phyloP scores from a whole-genome alignment of 2,888 invertebrate genomes.

The Phanerotoma sp. region DNA sequence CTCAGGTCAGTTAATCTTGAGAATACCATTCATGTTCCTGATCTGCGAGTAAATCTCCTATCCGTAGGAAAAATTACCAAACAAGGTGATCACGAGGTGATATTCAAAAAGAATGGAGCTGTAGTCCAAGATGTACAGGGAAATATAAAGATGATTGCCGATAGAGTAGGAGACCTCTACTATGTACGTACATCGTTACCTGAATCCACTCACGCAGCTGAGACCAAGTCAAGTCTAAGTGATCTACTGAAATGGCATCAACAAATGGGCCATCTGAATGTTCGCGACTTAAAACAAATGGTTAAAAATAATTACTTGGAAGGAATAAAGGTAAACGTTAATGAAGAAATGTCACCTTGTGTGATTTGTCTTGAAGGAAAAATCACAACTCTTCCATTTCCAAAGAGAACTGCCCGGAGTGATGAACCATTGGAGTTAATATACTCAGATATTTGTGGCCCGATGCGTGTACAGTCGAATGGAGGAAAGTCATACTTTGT shows the following conservation, averaged over 20 bases:
- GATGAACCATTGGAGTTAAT: too few species aligned
- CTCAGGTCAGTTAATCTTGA: not conserved
- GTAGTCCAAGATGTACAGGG: constrained; percentile 15
- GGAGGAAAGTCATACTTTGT: too few species aligned
- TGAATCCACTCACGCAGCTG: too few species aligned
- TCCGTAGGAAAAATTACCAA: constrained; percentile 34
- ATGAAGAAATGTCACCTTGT: constrained; percentile 28
- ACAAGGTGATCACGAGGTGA: constrained; percentile 24
- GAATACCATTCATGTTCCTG: constrained; percentile 11
- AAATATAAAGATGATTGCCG: constrained; percentile 13
- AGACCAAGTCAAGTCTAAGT: too few species aligned
- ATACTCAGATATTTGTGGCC: too few species aligned
- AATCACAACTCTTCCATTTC: too few species aligned
- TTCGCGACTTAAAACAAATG: constrained; percentile 7
- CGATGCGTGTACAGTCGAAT: too few species aligned
- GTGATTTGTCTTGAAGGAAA: constrained; percentile 17
- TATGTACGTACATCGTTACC: too few species aligned
- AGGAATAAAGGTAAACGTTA: not conserved
- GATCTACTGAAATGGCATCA: constrained; percentile 5
- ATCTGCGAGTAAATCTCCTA: constrained; percentile 30
- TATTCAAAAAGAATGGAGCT: constrained; percentile 25
- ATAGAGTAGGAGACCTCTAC: constrained; percentile 24
- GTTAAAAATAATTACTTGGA: not conserved
- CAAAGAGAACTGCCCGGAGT: too few species aligned
- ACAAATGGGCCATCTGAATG: constrained; percentile 14